Evolutionary conservation across 1,140 invertebrate genomes (phyloP).

Genomic region (Calephelis virginiensis): DNA sequence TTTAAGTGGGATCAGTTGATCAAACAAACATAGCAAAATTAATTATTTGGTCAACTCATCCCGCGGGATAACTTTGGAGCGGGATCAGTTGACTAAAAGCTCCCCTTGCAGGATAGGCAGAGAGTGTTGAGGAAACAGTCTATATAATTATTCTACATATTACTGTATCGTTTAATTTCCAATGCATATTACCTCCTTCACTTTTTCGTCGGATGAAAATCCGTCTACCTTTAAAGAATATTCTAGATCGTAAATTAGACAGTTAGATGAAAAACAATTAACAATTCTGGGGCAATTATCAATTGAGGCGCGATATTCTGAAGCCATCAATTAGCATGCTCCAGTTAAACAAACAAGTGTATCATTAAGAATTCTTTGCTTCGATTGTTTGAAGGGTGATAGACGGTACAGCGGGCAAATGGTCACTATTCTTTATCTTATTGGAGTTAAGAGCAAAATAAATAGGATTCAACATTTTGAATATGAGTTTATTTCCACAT

Average conservation of each 20-base stretch:
- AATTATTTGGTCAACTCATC: no score
- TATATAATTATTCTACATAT: no score
- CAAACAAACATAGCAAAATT: no score
- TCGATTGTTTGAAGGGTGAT: constrained; percentile 8
- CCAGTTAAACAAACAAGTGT: constrained; percentile 49
- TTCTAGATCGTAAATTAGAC: constrained; percentile 44
- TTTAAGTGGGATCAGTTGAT: no score
- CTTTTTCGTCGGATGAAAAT: not conserved
- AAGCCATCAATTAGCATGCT: constrained; percentile 46
- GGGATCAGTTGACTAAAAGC: no score
- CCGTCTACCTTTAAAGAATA: constrained; percentile 17
- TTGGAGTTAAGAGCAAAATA: not conserved
- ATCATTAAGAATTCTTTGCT: constrained; percentile 24
- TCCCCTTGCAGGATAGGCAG: no score
- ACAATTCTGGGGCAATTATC: constrained; percentile 63
- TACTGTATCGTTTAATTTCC: no score
- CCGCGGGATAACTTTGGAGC: no score
- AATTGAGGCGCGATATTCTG: constrained; percentile 50
- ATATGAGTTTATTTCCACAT: no score
- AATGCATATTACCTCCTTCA: no score
- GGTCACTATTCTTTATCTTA: not conserved
- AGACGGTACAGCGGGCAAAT: not conserved
- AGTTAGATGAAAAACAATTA: constrained; percentile 50
- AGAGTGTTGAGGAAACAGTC: no score
- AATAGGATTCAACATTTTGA: no score